These are phyloP conservation scores for Lepidostoma basale DNA, from an alignment of 1,140 invertebrate species.

Conservation along the genomic window DNA sequence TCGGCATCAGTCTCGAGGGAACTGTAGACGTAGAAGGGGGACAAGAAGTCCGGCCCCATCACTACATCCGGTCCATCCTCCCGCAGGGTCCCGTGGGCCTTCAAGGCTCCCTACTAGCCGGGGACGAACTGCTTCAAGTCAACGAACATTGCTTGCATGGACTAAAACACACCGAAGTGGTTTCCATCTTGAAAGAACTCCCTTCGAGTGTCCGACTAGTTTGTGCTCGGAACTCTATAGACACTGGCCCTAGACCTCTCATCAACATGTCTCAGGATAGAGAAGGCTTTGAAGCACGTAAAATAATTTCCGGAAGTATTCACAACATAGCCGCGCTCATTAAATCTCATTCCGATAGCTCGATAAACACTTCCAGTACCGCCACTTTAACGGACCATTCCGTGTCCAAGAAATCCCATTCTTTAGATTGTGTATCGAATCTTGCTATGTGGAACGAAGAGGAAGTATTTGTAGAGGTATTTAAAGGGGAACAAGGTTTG, in stretches of 20 bases:
- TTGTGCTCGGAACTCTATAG: constrained; percentile 68
- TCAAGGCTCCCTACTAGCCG: constrained; percentile 78
- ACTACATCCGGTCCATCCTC: constrained; percentile 85
- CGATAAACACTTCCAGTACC: constrained; percentile 76
- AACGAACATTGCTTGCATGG: constrained; percentile 88
- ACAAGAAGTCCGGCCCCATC: constrained; percentile 81
- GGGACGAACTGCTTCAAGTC: constrained; percentile 90
- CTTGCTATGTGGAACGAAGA: constrained; percentile 92
- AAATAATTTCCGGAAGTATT: constrained; percentile 76
- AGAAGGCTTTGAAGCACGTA: constrained; percentile 77
- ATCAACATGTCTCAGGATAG: constrained; percentile 78
- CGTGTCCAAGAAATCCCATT: constrained; percentile 80
- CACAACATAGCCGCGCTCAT: constrained; percentile 75
- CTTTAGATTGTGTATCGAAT: constrained; percentile 89
- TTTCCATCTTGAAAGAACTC: constrained; percentile 86
- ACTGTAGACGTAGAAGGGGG: constrained; percentile 89
- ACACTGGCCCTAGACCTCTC: constrained; percentile 65
- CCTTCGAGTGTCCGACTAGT: constrained; percentile 83
- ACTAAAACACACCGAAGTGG: constrained; percentile 87
- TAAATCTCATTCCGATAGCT: constrained; percentile 90
- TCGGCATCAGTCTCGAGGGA: constrained; percentile 91
- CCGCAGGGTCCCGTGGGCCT: constrained; percentile 87
- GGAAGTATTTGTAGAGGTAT: constrained; percentile 83
- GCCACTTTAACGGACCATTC: constrained; percentile 70
- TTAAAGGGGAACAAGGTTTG: constrained; percentile 88